Evolutionary conservation across 2,113 vertebrate genomes (phyloP).

Genomic region (Phaethon lepturus): DNA sequence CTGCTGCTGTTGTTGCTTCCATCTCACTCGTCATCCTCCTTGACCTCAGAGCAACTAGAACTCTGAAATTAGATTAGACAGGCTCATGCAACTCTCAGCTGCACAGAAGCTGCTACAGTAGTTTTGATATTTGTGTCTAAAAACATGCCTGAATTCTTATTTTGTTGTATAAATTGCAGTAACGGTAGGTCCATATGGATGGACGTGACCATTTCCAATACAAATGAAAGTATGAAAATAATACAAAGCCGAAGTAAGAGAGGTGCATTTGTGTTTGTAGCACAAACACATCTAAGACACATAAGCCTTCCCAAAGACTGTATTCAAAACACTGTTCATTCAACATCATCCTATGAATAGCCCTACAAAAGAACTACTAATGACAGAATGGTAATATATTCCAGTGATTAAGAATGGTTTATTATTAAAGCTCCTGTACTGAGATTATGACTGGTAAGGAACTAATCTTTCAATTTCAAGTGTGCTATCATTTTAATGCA

Average conservation of each 20-base stretch:
- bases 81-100: neutral
- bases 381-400: neutral
- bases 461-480: neutral
- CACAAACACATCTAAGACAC: neutral
- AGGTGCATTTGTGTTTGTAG: neutral
- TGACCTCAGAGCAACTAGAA: conserved; percentile 47
- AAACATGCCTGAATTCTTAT: neutral
- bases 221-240: neutral
- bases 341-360: neutral
- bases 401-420: neutral
- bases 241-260: neutral
- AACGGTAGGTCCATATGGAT: neutral
- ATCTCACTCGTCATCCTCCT: neutral
- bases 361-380: neutral
- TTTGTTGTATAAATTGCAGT: neutral
- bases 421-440: neutral
- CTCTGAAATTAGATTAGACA: conserved; percentile 53
- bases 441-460: neutral
- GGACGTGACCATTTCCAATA: neutral
- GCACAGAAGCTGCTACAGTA: neutral
- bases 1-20: conserved; percentile 25
- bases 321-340: neutral
- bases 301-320: neutral
- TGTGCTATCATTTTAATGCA: neutral
- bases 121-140: neutral